Evolutionary conservation across 2,888 invertebrate species (phyloP).

Genomic region (Ormyrus thymus): DNA sequence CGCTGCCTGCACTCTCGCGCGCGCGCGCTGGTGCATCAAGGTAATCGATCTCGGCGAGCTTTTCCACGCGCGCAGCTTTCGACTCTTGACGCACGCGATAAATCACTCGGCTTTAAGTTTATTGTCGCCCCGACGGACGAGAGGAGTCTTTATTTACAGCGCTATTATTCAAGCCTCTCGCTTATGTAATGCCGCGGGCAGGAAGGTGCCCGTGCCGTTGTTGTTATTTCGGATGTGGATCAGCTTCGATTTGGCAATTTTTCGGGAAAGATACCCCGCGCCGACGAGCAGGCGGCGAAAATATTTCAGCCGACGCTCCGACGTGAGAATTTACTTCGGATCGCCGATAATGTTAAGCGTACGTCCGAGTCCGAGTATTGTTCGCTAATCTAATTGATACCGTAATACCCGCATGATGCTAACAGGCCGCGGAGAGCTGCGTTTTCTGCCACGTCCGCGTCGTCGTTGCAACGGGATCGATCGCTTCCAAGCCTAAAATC

Average conservation of each 20-base stretch:
- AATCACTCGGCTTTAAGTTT: constrained; percentile 18
- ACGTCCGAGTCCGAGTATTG: too few species aligned
- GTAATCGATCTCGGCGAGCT: constrained; percentile 46
- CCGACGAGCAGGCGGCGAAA: too few species aligned
- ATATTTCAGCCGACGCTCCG: too few species aligned
- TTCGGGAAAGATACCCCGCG: too few species aligned
- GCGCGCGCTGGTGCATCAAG: constrained; percentile 45
- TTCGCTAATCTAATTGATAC: too few species aligned
- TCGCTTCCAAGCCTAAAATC: background rate
- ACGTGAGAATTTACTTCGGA: too few species aligned
- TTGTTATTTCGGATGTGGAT: background rate
- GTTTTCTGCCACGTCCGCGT: background rate
- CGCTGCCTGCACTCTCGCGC: constrained; percentile 59
- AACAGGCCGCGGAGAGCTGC: too few species aligned
- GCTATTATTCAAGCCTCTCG: constrained; percentile 7
- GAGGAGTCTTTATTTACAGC: constrained; percentile 28
- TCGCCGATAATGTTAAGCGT: too few species aligned
- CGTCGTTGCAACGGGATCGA: background rate
- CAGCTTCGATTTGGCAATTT: too few species aligned
- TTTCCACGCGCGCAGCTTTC: constrained; percentile 9
- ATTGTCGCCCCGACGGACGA: background rate
- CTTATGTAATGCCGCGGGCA: background rate
- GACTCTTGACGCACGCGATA: constrained; percentile 13
- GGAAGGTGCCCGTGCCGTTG: background rate
- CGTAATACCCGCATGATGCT: too few species aligned